Evolutionary conservation across 2,113 vertebrate species (phyloP).

Genomic region (Acrocephalus arundinaceus): DNA sequence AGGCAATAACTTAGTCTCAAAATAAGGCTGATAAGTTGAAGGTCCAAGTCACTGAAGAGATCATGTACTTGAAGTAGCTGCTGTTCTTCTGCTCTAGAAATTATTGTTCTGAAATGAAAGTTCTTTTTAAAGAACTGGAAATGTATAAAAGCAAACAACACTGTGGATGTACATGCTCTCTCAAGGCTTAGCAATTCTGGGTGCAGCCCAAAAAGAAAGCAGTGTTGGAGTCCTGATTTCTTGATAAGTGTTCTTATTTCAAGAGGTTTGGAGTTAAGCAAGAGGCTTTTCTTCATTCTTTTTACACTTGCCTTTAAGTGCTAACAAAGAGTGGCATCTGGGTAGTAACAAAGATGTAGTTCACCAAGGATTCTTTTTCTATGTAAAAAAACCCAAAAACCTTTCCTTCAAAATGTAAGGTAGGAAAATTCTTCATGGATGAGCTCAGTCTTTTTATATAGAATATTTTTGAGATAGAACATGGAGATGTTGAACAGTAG

Average conservation of each 20-base stretch:
- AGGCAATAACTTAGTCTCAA: neutral
- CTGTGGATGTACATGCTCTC: neutral
- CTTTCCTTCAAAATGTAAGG: neutral
- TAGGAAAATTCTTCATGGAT: neutral
- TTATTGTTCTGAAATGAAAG: neutral
- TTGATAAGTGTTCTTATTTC: neutral
- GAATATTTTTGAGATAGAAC: neutral
- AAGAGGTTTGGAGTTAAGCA: neutral
- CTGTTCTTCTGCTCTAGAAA: neutral
- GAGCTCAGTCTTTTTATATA: conserved; percentile 24
- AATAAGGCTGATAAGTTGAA: neutral
- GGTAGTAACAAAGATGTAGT: neutral
- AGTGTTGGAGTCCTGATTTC: neutral
- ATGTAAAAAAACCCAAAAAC: neutral
- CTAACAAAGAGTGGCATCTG: neutral
- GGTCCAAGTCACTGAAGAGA: neutral
- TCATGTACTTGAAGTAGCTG: neutral
- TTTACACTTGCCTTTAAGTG: neutral
- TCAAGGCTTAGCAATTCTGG: neutral
- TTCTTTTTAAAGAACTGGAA: neutral
- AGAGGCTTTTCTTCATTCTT: neutral
- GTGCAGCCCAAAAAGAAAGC: neutral
- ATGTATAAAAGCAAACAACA: neutral
- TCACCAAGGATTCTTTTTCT: neutral
- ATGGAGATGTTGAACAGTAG: neutral